Conservation (phyloP, 92 coral and sea anemone genomes). For the Phenganax subtilis region DNA sequence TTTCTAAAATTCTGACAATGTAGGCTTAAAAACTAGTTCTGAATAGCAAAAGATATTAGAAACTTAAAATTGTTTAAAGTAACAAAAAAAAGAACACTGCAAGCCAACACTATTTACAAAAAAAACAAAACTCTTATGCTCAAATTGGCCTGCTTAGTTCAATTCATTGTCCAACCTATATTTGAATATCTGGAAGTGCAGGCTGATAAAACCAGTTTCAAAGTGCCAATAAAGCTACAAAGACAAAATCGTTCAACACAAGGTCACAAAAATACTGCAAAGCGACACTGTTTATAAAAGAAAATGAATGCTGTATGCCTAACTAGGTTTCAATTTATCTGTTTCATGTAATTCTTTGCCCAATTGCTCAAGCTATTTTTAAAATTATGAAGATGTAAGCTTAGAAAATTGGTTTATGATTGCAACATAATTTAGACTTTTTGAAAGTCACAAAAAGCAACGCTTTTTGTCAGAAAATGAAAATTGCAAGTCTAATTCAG, state of each 20-base stretch:
- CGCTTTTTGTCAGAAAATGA: too few relatives aligned
- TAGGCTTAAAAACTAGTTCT: neutral
- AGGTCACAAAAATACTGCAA: neutral
- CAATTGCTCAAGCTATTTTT: neutral
- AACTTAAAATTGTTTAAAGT: neutral
- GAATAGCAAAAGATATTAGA: neutral
- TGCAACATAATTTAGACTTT: too few relatives aligned
- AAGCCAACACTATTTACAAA: neutral
- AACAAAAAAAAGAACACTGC: neutral
- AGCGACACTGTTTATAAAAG: neutral
- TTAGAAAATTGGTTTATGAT: neutral
- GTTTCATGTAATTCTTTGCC: neutral
- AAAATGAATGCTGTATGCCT: constrained; percentile 8
- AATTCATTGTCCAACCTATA: too few relatives aligned
- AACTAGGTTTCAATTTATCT: neutral
- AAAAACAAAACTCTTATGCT: neutral
- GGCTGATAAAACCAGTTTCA: neutral
- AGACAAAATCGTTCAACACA: too few relatives aligned
- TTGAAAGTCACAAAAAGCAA: too few relatives aligned
- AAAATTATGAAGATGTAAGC: neutral
- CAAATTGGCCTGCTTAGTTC: neutral
- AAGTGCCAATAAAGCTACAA: too few relatives aligned
- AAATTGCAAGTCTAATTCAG: too few relatives aligned
- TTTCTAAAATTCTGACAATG: constrained; percentile 1
- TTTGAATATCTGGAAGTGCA: neutral